A percentile compares a stretch with the other conserved stretches of the same genome.
phyloP scores from a whole-genome alignment of 1,140 invertebrate genomes.

The Drosophila tani region DNA sequence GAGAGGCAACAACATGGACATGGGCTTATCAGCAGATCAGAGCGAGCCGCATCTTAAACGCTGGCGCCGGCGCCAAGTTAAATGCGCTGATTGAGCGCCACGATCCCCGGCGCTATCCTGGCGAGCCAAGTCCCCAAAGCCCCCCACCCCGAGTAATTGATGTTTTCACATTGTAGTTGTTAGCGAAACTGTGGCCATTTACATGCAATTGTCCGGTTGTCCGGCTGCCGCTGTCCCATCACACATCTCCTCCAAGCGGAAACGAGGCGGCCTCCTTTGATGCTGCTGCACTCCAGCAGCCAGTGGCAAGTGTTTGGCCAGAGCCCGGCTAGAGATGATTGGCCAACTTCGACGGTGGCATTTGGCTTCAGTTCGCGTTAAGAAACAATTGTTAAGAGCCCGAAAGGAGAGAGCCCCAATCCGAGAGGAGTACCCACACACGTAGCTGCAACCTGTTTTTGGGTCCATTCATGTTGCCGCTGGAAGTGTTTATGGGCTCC shows the following conservation, averaged over 20 bases:
- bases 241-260: slow-evolving; percentile 67
- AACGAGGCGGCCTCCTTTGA: slow-evolving; percentile 72
- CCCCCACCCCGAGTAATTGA: slow-evolving; percentile 64
- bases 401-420: slow-evolving; percentile 38
- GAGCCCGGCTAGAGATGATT: slow-evolving; percentile 49
- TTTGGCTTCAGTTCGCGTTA: slow-evolving; percentile 79
- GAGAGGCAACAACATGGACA: slow-evolving; percentile 60
- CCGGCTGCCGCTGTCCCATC: slow-evolving; percentile 37
- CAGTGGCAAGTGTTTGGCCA: slow-evolving; percentile 47
- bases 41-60: slow-evolving; percentile 84
- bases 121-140: slow-evolving; percentile 17
- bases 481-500: slow-evolving; percentile 84
- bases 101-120: slow-evolving; percentile 53
- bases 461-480: slow-evolving; percentile 78
- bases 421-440: slow-evolving; percentile 62
- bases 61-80: slow-evolving; percentile 81
- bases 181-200: slow-evolving; percentile 72
- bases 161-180: slow-evolving; percentile 83
- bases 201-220: slow-evolving; percentile 69
- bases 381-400: slow-evolving; percentile 76
- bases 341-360: slow-evolving; percentile 74
- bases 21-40: slow-evolving; percentile 83
- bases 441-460: slow-evolving; percentile 76
- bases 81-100: slow-evolving; percentile 81
- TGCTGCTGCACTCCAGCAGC: slow-evolving; percentile 15